Base-by-base conservation (phyloP, 2,888 invertebrate genomes). In the Argyresthia goedartella region DNA sequence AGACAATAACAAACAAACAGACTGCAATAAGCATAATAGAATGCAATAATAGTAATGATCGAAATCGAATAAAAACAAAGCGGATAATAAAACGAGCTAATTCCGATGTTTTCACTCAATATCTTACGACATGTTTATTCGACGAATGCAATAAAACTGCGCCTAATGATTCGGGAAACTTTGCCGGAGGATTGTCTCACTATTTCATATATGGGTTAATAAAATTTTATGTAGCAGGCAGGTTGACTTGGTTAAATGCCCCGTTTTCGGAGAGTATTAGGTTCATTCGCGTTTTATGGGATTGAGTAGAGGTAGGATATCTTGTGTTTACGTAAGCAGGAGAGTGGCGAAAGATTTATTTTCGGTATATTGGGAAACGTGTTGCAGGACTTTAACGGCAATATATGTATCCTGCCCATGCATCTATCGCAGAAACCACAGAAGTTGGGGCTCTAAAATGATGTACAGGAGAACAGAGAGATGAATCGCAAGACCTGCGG, bases 181-280 rank as follows among this genome's bases (percentile, higher is more conserved):
- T 46, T n/a, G 46, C 13, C 69, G 70, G 2, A 25, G 70, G 65
- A 81, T 79, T 81, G 81, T 80, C 76, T 80, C 73, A 81, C 80
- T 85, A 85, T 79, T 78, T 86, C 85, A 81, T 85, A 84, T 81
- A 81, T 77, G 81, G 79, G 75, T 80, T 73, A 80, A 85, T 86
- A 86, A 86, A 85, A 82, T 82, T 84, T 86, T 85, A 86, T 85
- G 79, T 25, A 25, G n/a, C 25, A 25, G 75, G 65, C 77, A 81
- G 81, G 84, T 84, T 76, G 81, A 82, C 73, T 84, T 77, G 71
- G 76, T 82, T 85, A 82, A 85, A 80, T 69, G 79, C 61, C 68
- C 35, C 25, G 13, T 43, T 44, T 51, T 34, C 36, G 10, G 33
- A 11, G 33, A n/a, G 41, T 42, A 50, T 50, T 41, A 50, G 42